Conservation (phyloP, 2,113 vertebrate genomes). For the Rhipidura dahli region DNA sequence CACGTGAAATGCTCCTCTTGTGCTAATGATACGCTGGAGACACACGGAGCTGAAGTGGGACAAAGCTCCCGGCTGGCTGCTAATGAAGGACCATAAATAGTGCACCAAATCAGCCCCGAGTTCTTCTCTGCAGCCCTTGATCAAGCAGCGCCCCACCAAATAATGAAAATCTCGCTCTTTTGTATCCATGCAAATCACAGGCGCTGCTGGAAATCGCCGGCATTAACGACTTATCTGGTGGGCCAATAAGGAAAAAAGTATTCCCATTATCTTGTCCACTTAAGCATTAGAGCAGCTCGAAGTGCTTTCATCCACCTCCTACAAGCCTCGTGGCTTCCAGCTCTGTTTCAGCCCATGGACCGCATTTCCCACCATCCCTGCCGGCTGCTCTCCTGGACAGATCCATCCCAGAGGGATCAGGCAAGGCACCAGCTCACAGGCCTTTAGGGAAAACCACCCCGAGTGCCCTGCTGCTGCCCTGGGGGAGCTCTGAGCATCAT, state of each 20-base stretch:
- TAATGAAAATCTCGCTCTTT: constrained; percentile 59
- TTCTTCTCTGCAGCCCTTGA: constrained; percentile 52
- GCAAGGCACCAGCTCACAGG: accelerated
- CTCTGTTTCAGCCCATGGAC: neutral
- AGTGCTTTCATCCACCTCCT: neutral
- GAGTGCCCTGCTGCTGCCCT: neutral
- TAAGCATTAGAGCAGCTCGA: constrained; percentile 41
- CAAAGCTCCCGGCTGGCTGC: neutral
- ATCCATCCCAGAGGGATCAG: neutral
- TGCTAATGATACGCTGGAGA: neutral
- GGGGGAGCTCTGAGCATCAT: neutral
- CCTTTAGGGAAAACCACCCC: neutral
- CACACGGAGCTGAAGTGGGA: neutral
- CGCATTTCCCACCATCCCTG: neutral
- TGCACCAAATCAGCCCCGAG: neutral
- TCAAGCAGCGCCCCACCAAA: neutral
- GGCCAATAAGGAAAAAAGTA: constrained; percentile 47
- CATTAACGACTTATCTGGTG: constrained; percentile 56
- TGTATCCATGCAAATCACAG: constrained; percentile 61
- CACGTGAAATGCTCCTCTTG: neutral
- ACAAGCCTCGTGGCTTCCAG: neutral
- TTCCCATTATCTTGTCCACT: constrained; percentile 53
- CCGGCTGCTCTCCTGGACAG: neutral
- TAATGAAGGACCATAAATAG: constrained; percentile 8
- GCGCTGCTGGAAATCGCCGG: neutral